A percentile compares a stretch with the other conserved stretches of the same genome.
These are phyloP conservation scores for Leptonema lineaticorne DNA, from an alignment of 1,140 invertebrate genomes.

Conservation along the genomic window DNA sequence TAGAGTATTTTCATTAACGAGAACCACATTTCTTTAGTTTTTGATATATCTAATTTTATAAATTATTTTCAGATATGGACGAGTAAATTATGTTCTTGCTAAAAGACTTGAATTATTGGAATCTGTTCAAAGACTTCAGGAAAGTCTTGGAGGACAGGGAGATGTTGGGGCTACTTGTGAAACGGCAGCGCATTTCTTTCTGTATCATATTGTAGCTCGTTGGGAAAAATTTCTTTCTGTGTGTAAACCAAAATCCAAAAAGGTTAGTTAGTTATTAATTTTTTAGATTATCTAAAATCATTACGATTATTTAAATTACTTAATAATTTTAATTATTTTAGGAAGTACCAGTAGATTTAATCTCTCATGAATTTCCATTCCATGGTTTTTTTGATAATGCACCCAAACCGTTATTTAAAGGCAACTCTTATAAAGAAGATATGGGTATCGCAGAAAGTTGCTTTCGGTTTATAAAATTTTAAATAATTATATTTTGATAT, in stretches of 20 bases:
- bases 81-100: conserved; percentile 96
- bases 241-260: conserved; percentile 39
- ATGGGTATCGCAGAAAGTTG: conserved; percentile 91
- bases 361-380: conserved; percentile 84
- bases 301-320: neutral
- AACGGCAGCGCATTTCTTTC: conserved; percentile 91
- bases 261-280: conserved; percentile 22
- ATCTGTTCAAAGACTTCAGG: conserved; percentile 88
- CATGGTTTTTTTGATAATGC: conserved; percentile 89
- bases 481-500: neutral
- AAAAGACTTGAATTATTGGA: conserved; percentile 89
- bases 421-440: conserved; percentile 79
- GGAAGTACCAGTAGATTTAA: conserved; percentile 28
- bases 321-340: conserved; percentile 18
- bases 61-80: conserved; percentile 79
- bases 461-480: conserved; percentile 65
- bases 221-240: conserved; percentile 84
- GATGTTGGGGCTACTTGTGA: conserved; percentile 98
- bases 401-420: conserved; percentile 89
- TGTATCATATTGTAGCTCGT: conserved; percentile 80
- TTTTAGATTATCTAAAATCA: neutral
- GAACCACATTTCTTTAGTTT: too few relatives aligned
- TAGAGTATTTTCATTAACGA: too few relatives aligned
- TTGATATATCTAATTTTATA: too few relatives aligned
- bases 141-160: conserved; percentile 78